Evolutionary conservation across 2,888 invertebrate species (phyloP).

Genomic region (Aethes cnicana): DNA sequence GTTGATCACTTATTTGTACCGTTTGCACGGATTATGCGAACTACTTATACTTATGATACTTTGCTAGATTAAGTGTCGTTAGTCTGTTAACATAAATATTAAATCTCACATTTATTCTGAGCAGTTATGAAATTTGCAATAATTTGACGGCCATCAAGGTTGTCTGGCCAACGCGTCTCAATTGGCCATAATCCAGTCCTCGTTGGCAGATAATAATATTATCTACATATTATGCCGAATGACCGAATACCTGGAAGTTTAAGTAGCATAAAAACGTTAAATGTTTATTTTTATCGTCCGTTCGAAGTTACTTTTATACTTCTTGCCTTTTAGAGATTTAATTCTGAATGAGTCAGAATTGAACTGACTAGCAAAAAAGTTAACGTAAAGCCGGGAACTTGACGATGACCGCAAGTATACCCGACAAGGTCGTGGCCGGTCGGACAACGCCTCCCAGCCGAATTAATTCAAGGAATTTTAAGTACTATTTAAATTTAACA

Average conservation of each 20-base stretch:
- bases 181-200: constrained; percentile 52
- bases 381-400: constrained; percentile 54
- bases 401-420: constrained; percentile 59
- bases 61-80: background rate
- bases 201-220: constrained; percentile 10
- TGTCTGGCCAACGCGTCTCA: constrained; percentile 68
- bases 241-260: too few species aligned
- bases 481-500: background rate
- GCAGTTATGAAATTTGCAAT: constrained; percentile 50
- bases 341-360: constrained; percentile 59
- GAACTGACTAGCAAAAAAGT: constrained; percentile 59
- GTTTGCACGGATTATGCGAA: too few species aligned
- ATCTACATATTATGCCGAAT: too few species aligned
- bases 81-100: background rate
- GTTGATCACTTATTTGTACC: too few species aligned
- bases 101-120: constrained; percentile 6
- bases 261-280: background rate
- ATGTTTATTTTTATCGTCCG: background rate
- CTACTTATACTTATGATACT: too few species aligned
- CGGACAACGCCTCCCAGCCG: constrained; percentile 66
- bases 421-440: constrained; percentile 67
- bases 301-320: constrained; percentile 10
- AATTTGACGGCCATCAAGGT: constrained; percentile 61
- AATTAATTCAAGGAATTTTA: constrained; percentile 40
- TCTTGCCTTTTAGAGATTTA: constrained; percentile 16